A percentile compares a stretch with the other conserved stretches of the same genome.
Evolutionary conservation across 2,797 vertebrate species (phyloP).

Genomic region (Lates japonicus): DNA sequence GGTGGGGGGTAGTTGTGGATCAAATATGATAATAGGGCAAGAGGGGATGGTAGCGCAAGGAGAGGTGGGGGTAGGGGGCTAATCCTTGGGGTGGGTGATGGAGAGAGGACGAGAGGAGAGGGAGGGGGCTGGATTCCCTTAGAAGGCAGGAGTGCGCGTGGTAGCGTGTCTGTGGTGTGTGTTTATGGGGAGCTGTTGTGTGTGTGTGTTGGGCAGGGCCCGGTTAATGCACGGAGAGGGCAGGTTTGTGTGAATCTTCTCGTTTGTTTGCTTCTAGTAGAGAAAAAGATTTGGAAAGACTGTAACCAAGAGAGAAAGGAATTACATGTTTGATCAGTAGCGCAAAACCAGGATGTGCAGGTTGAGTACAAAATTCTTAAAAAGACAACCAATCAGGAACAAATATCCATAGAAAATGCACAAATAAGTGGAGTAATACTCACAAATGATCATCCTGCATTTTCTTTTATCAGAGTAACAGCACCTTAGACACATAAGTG

Average conservation of each 20-base stretch:
- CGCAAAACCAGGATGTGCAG: too few species aligned
- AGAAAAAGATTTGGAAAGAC: not conserved
- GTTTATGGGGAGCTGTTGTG: constrained; percentile 5
- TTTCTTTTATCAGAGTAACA: not conserved
- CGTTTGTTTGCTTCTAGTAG: not conserved
- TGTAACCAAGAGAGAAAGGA: not conserved
- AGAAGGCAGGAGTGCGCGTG: constrained; percentile 60
- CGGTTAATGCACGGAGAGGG: constrained; percentile 46
- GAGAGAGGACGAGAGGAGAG: constrained; percentile 35
- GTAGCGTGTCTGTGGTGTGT: constrained; percentile 17
- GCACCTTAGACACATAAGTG: not conserved
- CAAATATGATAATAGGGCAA: constrained; percentile 85
- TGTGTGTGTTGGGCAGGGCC: constrained; percentile 29
- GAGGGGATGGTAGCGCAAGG: constrained; percentile 70
- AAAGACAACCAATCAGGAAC: not conserved
- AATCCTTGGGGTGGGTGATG: constrained; percentile 77
- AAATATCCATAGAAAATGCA: not conserved
- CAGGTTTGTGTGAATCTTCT: constrained; percentile 14
- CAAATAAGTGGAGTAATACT: not conserved
- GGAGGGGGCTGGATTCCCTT: constrained; percentile 61
- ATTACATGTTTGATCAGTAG: not conserved
- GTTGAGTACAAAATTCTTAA: not conserved
- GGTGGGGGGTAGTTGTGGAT: constrained; percentile 65
- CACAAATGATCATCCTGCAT: not conserved
- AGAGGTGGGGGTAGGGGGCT: constrained; percentile 73